Percentiles rank a stretch among this genome's conserved stretches.
Conservation (phyloP, 1,140 invertebrate species). For the Diprion similis region DNA sequence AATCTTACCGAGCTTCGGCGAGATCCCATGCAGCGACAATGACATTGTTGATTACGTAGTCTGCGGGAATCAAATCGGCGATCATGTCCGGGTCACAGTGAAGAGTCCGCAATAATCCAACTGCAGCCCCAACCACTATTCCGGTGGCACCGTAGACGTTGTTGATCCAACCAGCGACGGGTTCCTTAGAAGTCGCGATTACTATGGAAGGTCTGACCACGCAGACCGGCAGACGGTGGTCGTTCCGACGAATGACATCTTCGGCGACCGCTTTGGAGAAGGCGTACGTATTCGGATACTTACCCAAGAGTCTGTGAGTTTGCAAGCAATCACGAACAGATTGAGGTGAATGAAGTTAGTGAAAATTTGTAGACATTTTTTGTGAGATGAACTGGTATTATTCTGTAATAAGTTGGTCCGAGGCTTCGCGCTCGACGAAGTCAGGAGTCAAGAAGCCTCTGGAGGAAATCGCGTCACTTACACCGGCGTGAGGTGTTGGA, state of each 20-base stretch:
- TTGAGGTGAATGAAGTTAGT: not conserved
- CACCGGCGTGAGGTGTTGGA: slow-evolving; percentile 53
- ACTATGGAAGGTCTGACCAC: slow-evolving; percentile 79
- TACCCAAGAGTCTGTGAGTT: slow-evolving; percentile 67
- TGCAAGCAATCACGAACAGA: not conserved
- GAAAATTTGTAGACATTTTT: not conserved
- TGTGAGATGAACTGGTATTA: slow-evolving; percentile 12
- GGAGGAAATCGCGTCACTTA: slow-evolving; percentile 38
- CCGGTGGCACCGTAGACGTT: slow-evolving; percentile 85
- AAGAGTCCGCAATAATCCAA: slow-evolving; percentile 77
- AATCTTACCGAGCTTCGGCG: slow-evolving; percentile 55
- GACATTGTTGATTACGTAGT: slow-evolving; percentile 84
- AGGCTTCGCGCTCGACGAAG: not conserved
- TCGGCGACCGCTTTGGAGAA: slow-evolving; percentile 87
- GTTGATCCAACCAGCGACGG: slow-evolving; percentile 81
- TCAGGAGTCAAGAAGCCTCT: not conserved
- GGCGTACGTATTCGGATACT: slow-evolving; percentile 87
- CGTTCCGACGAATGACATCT: slow-evolving; percentile 71
- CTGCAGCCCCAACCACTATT: slow-evolving; percentile 70
- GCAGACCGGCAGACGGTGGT: slow-evolving; percentile 73
- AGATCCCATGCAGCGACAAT: slow-evolving; percentile 76
- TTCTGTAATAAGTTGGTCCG: not conserved
- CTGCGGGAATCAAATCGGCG: slow-evolving; percentile 88
- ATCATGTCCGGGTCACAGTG: slow-evolving; percentile 67
- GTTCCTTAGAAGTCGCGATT: slow-evolving; percentile 78